Evolutionary conservation across 2,888 invertebrate species (phyloP), one percentile per base, ranked within the genome.

Genomic region (Plebejus melissa): DNA sequence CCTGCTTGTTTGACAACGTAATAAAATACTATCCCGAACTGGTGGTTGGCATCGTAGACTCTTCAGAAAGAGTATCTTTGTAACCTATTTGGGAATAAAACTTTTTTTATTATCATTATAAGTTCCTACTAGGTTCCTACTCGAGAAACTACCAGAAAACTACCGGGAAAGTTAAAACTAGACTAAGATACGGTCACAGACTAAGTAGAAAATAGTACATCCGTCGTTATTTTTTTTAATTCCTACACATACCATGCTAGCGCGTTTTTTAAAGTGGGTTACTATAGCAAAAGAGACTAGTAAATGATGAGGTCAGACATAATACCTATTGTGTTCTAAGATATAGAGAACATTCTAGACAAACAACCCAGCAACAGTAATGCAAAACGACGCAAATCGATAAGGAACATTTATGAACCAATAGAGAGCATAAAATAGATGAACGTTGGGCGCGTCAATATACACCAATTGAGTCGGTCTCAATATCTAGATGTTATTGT

Each of bases 391-490:
- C 50, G 72, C 72, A 54, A 72, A 72, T 72, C 72, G 32, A 72
- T 72, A 72, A 76, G 65, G 22, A 70, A 70, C 70, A 57, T 75
- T 71, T 75, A 75, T 75, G 71, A 71, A 70, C 74, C 76, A 77
- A 79, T 77, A 76, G 75, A 74, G 74, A 75, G 58, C 76, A 81
- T 81, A 79, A 81, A 81, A 81, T 79, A 81, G 79, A 82, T 80
- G 80, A 80, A 79, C 78, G 80, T 79, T 83, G 87, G 86, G 85
- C 84, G 87, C 84, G 88, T 83, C 85, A 87, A 90, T 90, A 88
- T 88, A 88, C 88, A 85, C 87, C 90, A 92, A 93, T 93, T 93
- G 89, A 87, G 38, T 46, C 36, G 74, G 41, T 65, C 65, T 38
- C 78, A 79, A 79, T 77, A 78, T 76, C 76, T 79, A 77, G 78